Percentiles rank a stretch among this genome's conserved stretches.
Evolutionary conservation across 2,888 invertebrate genomes (phyloP).

Genomic region (Ephialtes manifestator): DNA sequence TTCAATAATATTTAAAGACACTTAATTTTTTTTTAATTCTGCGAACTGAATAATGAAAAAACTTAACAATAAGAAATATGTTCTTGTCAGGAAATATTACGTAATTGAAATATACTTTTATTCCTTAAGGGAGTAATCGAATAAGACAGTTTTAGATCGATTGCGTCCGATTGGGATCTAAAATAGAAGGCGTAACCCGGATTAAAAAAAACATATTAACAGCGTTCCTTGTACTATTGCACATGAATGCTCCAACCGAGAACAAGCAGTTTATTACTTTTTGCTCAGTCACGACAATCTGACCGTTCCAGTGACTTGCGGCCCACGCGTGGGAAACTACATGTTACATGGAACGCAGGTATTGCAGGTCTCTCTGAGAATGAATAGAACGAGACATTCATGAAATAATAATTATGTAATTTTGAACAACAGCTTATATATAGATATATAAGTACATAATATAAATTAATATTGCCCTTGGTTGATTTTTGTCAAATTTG

Average conservation of each 20-base stretch:
- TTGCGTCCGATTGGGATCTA: background rate
- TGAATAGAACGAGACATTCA: background rate
- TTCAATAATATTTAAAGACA: background rate
- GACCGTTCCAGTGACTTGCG: slow-evolving; percentile 57
- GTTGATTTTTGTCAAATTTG: no score
- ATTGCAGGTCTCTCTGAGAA: background rate
- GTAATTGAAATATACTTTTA: slow-evolving; percentile 6
- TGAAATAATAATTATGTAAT: background rate
- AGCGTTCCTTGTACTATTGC: slow-evolving; percentile 5
- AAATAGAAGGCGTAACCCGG: background rate
- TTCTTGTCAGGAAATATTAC: background rate
- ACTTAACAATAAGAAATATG: background rate
- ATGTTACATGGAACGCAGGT: slow-evolving; percentile 1
- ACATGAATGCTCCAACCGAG: background rate
- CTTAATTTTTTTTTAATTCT: background rate
- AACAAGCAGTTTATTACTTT: slow-evolving; percentile 15
- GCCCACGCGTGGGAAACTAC: slow-evolving; percentile 72
- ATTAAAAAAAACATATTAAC: background rate
- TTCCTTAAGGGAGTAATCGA: background rate
- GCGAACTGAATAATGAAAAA: background rate
- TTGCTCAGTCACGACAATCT: slow-evolving; percentile 49
- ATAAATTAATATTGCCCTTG: no score
- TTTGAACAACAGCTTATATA: no score
- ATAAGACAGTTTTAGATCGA: slow-evolving; percentile 4
- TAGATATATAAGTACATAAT: no score